Percentiles rank a stretch among this genome's conserved stretches.
Conservation (phyloP, 2,113 vertebrate species). For the Myanophis thanlyinensis region DNA sequence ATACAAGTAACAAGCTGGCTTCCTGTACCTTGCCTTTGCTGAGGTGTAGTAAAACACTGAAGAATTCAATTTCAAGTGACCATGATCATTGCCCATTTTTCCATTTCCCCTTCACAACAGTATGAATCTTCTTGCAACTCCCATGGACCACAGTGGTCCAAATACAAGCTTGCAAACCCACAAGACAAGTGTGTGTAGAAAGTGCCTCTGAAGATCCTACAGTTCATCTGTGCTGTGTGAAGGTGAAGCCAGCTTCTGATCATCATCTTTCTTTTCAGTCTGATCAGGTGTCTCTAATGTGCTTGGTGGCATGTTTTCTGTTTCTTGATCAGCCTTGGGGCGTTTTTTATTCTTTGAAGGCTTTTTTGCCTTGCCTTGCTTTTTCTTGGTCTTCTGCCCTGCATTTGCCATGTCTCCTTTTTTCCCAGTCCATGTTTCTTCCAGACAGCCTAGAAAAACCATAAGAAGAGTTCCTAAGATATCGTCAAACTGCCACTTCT, state of each 20-base stretch:
- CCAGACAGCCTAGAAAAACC: conserved; percentile 65
- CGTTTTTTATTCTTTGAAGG: conserved; percentile 59
- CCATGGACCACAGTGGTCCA: neutral
- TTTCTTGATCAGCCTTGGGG: conserved; percentile 46
- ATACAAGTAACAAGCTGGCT: neutral
- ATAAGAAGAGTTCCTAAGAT: neutral
- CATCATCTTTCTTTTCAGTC: conserved; percentile 31
- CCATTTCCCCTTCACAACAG: neutral
- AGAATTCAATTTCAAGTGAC: neutral
- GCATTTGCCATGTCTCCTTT: conserved; percentile 79
- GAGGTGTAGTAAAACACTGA: conserved; percentile 1
- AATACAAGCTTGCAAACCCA: neutral
- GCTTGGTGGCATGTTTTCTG: neutral
- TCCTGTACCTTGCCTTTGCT: neutral
- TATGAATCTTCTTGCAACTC: neutral
- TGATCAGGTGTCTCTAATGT: neutral
- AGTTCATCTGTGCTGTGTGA: conserved; percentile 70
- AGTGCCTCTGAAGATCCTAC: conserved; percentile 14
- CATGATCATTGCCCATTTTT: neutral
- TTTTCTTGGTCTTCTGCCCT: conserved; percentile 78
- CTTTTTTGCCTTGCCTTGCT: conserved; percentile 71
- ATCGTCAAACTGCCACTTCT: neutral
- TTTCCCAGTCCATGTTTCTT: conserved; percentile 76
- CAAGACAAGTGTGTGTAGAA: neutral
- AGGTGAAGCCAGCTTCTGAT: conserved; percentile 64